Base-by-base conservation (phyloP, 1,140 invertebrate genomes). In the Drosophila kanapiae region DNA sequence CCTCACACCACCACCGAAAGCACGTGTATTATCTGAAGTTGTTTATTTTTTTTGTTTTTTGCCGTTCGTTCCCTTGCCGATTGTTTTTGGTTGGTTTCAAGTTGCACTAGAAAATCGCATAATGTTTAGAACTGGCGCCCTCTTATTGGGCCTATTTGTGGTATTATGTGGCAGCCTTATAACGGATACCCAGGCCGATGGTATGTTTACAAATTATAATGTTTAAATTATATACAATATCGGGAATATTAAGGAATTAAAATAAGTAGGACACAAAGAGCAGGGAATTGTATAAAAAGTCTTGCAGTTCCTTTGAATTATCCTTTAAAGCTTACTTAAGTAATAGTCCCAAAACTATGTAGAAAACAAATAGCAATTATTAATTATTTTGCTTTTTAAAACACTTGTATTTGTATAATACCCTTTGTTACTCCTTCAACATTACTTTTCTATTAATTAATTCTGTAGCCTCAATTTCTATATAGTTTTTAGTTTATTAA, bases 61-160 rank as follows among this genome's bases (percentile, higher is more conserved):
- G 42, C 38, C 53, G 59, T 59, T 51, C 54, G 23, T 23, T 23
- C 23, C 43, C 23, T 27, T n/a, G 31, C 31, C 35, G 47, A 33
- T 45, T 57, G 8, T 48, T 59, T 59, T 57, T 53, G 43, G 31
- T 43, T 45, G 23, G 43, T 18, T 49, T 61, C 49, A 65, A 75
- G 47, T 42, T 64, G 47, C 43, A 29, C 49, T 33, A 33, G 14
- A 40, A 61, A 13, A 48, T 56, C 33, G 38, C 63, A 84, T 61
- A 68, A 88, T 88, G 85, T 60, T 64, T 61, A 90, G 65, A 78
- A 77, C 70, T 72, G 58, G 62, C 49, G 64, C 42, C 77, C 80
- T 49, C 35, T 75, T 43, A 51, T 53, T 68, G 74, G 81, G 74
- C 72, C 53, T 81, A 10, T 16, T 59, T 37, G 42, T 84, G 29